Percentiles rank a stretch among this genome's conserved stretches.
Evolutionary conservation across 1,140 invertebrate species (phyloP).

Genomic region (Hypothenemus hampei): DNA sequence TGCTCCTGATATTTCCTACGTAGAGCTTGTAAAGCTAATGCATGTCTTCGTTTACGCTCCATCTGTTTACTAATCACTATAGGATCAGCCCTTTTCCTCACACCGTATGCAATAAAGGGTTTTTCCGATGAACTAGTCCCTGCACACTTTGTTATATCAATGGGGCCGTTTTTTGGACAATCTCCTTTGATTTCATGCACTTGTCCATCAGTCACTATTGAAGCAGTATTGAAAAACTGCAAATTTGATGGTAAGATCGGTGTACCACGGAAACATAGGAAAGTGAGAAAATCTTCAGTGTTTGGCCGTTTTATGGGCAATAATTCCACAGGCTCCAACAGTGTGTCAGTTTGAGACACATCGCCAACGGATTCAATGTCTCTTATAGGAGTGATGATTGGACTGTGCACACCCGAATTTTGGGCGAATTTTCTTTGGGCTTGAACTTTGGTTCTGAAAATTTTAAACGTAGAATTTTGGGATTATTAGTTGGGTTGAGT

Average conservation of each 20-base stretch:
- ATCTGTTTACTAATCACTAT: constrained; percentile 45
- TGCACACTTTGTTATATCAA: constrained; percentile 37
- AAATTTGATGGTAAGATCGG: constrained; percentile 66
- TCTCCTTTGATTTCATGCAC: constrained; percentile 37
- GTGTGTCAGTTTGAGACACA: constrained; percentile 40
- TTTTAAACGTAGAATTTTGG: background rate
- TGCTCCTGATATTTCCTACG: constrained; percentile 64
- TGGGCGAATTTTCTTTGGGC: constrained; percentile 90
- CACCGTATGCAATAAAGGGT: constrained; percentile 51
- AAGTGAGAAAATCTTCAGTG: constrained; percentile 87
- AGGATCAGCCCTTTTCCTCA: constrained; percentile 51
- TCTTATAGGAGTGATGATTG: constrained; percentile 55
- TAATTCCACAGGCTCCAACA: constrained; percentile 51
- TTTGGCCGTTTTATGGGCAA: constrained; percentile 70
- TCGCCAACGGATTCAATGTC: constrained; percentile 54
- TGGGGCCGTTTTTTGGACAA: constrained; percentile 38
- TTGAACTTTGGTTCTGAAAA: constrained; percentile 66
- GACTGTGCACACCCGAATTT: constrained; percentile 57
- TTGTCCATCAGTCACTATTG: constrained; percentile 38
- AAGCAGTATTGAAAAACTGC: constrained; percentile 64
- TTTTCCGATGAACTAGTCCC: constrained; percentile 35
- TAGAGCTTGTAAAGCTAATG: constrained; percentile 52
- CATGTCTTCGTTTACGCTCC: constrained; percentile 44
- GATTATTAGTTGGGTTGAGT: background rate
- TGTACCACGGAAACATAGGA: constrained; percentile 80